Evolutionary conservation across 1,140 invertebrate genomes (phyloP), one percentile per base, ranked within the genome.

Genomic region (Sminthurinus signatus): DNA sequence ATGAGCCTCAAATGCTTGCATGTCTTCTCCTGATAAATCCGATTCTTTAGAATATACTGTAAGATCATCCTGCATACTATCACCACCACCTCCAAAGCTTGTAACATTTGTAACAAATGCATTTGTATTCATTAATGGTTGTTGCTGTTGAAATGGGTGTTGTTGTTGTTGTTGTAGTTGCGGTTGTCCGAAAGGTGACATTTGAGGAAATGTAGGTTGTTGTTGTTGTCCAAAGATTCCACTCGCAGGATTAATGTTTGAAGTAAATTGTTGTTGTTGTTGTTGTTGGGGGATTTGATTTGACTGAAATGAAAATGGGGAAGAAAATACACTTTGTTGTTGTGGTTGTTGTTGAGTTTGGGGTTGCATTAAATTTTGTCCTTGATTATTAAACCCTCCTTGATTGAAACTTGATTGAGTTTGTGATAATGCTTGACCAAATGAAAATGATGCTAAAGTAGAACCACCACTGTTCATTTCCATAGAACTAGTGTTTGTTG

Each of bases 1-100:
- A 12, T 27, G 10, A 43, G 50, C 51, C 56, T 62, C 60, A 55
- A 29, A 62, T 4, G 48, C 60, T 44, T 23, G 5, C 12, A 62
- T 54, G 39, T 62, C 60, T 15, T 39, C 51, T 27, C 12, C 23
- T 3, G 50, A 15, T 25, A 62, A 56, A 43, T 62, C 60, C 36
- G 50, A 12, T 12, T 25, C 28, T 21, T 62, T 21, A 3, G 43
- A 50, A 27, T 62, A 62, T 2, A 55, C n/a, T 8, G 2, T 39
- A n/a, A 19, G 2, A 27, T 56, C 54, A 4, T 36, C 50, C 25
- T 52, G 14, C 4, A 28, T 52, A 5, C 14, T n/a, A 28, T 15
- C 50, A 4, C 23, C 23, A 27, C 14, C 28, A 28, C 10, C 50
- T 27, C 59, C 31, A 44, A 58, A 58, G n/a, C 32, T 36, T 36